Conservation (phyloP, 2,113 vertebrate species). For the Bostrychus sinensis region DNA sequence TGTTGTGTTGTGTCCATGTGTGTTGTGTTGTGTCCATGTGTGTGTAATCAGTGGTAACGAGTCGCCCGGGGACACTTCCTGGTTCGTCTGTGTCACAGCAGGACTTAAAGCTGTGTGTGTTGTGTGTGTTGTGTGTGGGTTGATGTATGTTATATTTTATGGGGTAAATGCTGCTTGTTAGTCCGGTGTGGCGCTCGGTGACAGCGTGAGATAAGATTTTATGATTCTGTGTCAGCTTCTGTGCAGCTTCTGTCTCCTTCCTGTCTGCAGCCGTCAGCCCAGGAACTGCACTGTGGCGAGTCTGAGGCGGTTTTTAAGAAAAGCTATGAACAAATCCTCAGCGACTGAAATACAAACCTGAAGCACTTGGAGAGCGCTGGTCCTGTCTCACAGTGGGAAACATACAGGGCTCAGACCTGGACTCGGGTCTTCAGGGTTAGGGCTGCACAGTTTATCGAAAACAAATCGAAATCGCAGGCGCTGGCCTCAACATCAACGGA, state of each 20-base stretch:
- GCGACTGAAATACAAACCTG: no score
- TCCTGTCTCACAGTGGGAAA: no score
- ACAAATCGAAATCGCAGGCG: no score
- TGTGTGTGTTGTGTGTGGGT: constrained; percentile 45
- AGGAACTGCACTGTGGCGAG: background rate
- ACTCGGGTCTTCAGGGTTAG: no score
- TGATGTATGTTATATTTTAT: constrained; percentile 23
- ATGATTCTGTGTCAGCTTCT: constrained; percentile 44
- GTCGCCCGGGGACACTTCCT: constrained; percentile 72
- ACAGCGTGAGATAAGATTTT: constrained; percentile 57
- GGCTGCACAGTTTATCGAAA: no score
- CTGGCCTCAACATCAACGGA: no score
- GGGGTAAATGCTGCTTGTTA: constrained; percentile 30
- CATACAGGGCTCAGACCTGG: no score
- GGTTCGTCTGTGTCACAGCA: constrained; percentile 65
- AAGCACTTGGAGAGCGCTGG: no score
- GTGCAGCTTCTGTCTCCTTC: constrained; percentile 47
- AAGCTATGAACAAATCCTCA: no score
- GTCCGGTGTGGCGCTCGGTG: constrained; percentile 32
- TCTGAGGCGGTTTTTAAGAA: background rate
- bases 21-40: constrained; percentile 43
- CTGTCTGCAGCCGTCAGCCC: constrained; percentile 35
- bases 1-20: no score
- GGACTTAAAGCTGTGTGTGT: constrained; percentile 49
- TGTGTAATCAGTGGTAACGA: constrained; percentile 70